Evolutionary conservation across 2,113 vertebrate species (phyloP).

Genomic region (Nyctibius bracteatus): DNA sequence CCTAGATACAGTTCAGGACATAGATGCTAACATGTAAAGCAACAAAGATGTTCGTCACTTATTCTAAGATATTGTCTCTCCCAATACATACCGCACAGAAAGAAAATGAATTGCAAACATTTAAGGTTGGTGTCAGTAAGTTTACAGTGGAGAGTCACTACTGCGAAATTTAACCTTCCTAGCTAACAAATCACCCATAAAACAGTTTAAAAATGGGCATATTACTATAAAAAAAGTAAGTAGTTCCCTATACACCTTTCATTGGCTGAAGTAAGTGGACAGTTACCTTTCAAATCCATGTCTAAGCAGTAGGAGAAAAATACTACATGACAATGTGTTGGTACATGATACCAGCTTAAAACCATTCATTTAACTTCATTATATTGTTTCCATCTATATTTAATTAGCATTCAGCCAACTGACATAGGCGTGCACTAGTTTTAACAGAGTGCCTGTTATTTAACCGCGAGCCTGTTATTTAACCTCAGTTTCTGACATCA

Average conservation of each 20-base stretch:
- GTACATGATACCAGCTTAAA: constrained; percentile 14
- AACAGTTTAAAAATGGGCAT: not conserved
- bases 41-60: not conserved
- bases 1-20: not conserved
- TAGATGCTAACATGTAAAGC: not conserved
- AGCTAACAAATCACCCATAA: not conserved
- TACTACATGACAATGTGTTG: not conserved
- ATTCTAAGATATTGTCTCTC: not conserved
- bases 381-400: constrained; percentile 66
- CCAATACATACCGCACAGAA: not conserved
- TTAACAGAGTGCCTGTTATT: constrained; percentile 57
- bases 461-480: constrained; percentile 65
- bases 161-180: not conserved
- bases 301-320: not conserved
- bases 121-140: not conserved
- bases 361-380: constrained; percentile 43
- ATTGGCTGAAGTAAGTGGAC: not conserved
- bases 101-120: not conserved
- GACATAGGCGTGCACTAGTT: constrained; percentile 34
- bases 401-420: constrained; percentile 47
- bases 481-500: constrained; percentile 68
- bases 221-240: not conserved
- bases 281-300: not conserved
- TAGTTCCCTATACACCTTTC: not conserved
- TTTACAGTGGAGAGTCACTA: not conserved